Percentiles rank a stretch among this genome's conserved stretches.
Evolutionary conservation across 2,888 invertebrate genomes (phyloP).

Genomic region (Clepsis dumicolana): DNA sequence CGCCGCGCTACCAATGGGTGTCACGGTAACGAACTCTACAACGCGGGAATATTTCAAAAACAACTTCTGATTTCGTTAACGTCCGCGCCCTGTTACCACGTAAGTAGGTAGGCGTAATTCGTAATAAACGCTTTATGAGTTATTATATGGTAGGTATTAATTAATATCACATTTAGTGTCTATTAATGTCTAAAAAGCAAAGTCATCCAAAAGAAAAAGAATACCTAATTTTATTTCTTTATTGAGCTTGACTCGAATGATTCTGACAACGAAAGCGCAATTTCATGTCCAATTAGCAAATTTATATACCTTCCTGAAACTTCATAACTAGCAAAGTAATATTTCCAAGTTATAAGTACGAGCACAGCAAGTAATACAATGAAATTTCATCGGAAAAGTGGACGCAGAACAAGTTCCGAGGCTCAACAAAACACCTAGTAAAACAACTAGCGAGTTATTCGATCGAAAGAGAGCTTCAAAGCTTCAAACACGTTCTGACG

Average conservation of each 20-base stretch:
- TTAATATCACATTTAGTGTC: no score
- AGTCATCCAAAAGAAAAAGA: background rate
- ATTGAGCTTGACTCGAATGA: background rate
- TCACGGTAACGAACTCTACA: constrained; percentile 22
- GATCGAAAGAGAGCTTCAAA: background rate
- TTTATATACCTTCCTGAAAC: background rate
- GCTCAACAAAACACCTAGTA: constrained; percentile 2
- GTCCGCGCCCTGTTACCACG: background rate
- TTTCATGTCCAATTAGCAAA: background rate
- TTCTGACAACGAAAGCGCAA: background rate
- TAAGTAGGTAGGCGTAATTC: background rate
- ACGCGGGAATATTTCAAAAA: constrained; percentile 19
- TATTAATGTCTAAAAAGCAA: no score
- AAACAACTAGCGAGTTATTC: constrained; percentile 10
- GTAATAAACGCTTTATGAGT: background rate
- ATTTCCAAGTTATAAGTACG: background rate
- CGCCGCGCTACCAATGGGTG: constrained; percentile 51
- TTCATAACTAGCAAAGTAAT: background rate
- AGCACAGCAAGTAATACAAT: background rate
- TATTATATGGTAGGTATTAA: no score
- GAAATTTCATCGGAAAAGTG: constrained; percentile 13
- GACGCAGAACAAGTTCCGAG: background rate
- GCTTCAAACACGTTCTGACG: background rate
- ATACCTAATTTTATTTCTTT: background rate
- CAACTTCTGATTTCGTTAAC: constrained; percentile 6